These are phyloP conservation scores for Centrocercus urophasianus DNA, from an alignment of 2,113 vertebrate species.

Conservation along the genomic window DNA sequence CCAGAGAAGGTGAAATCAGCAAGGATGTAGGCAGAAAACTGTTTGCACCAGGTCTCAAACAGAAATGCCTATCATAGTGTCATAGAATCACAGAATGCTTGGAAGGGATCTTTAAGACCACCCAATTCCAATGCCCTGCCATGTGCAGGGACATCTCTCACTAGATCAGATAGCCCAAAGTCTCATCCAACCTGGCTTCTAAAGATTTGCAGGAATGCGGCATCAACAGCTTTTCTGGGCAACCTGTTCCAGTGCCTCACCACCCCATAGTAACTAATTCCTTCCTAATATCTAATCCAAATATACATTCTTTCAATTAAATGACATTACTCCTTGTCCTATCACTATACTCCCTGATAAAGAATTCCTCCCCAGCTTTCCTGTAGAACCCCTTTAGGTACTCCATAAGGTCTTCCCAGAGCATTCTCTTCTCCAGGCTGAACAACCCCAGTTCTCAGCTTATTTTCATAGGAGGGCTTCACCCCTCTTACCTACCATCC, in stretches of 20 bases:
- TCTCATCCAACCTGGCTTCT: background rate
- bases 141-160: background rate
- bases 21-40: background rate
- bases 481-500: background rate
- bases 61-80: background rate
- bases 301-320: background rate
- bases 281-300: background rate
- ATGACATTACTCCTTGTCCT: background rate
- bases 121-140: background rate
- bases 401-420: background rate
- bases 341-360: background rate
- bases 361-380: background rate
- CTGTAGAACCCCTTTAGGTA: background rate
- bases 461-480: background rate
- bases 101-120: background rate
- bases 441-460: background rate
- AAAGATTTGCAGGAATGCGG: background rate
- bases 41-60: background rate
- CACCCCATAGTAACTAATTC: background rate
- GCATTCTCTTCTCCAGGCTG: background rate
- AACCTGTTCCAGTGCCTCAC: background rate
- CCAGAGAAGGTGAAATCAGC: background rate
- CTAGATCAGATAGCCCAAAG: background rate
- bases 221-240: background rate
- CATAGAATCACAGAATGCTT: background rate